Evolutionary conservation across 1,140 invertebrate genomes (phyloP), one percentile per base, ranked within the genome.

Genomic region (Aphaenogaster rudis): DNA sequence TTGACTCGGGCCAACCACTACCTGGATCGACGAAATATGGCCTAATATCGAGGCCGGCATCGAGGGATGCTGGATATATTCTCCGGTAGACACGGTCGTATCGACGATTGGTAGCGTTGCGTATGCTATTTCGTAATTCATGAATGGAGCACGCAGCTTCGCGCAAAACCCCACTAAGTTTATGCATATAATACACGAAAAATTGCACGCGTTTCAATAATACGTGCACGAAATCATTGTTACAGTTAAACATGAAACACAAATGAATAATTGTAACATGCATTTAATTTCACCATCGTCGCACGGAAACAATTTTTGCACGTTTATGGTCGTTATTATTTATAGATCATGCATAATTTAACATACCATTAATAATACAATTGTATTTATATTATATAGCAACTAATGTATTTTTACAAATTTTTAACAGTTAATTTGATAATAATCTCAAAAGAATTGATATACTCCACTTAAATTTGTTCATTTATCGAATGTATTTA

Each of bases 1-100:
- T 91, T 91, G 89, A 91, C 86, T 91, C 87, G 76, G 88, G 88
- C 67, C 69, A 86, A 91, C 86, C 89, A 66, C 76, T 81, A 81
- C 76, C 89, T 88, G 88, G 74, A 81, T 86, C 88, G 88, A 90
- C 86, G 76, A 90, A 90, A 90, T 90, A 90, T 90, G 80, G 88
- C 88, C 86, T 90, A 90, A 90, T 90, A 90, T 90, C 74, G 88
- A 74, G 81, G 33, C 45, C 42, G 77, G 81, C 74, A 79, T 77
- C 86, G 79, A 61, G 78, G 79, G 74, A 69, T 78, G 72, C 42
- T 64, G 74, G 63, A 69, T 81, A 78, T 77, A 72, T 81, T 78
- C 64, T 57, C 72, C 76, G 45, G 64, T 78, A 82, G 86, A 88
- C 80, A 66, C 39, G 42, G 57, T 33, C 59, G 76, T 85, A 86